Evolutionary conservation across 2,797 vertebrate species (phyloP), one percentile per base, ranked within the genome.

Genomic region (Chelmon rostratus): DNA sequence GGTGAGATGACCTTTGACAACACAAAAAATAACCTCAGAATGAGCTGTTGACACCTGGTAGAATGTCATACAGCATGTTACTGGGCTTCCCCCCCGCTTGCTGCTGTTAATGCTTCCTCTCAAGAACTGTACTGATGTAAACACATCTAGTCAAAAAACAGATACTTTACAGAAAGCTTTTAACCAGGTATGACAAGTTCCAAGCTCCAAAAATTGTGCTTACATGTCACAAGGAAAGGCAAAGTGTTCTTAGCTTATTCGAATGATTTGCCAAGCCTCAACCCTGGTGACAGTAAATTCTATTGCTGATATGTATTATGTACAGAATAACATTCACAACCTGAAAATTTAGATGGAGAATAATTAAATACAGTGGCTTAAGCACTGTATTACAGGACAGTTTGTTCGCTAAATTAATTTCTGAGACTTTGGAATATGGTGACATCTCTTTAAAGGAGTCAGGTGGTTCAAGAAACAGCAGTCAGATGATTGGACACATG

Each of bases 21-120:
- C 82, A 91, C 80, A 88, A 87, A 93, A 94, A 94, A 93, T 75
- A 93, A 90, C 88, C 85, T 90, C 85, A 93, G 86, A 94, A 81
- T 61, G 47, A 76, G 66, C 57, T 87, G 89, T 92, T 86, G 77
- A 86, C 78, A 87, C 68, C 73, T 87, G 78, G 83, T 58, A 82
- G 84, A 92, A 91, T 91, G 92, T 91, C 89, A 91, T 67, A 25
- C 76, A 61, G 81, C 66, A 82, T 52, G 82, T 70, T 68, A 88
- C 86, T 88, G 93, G 93, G 88, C 91, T 93, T 93, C 78, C 93
- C 93, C 91, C 81, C 73, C 75, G 67, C 88, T 87, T 50, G 56
- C 76, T 82, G 84, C 53, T 86, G 28, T 68, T 81, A 88, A 86
- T 81, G 63, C 65, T 90, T 91, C 90, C 89, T 86, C 83, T 69